A percentile compares a stretch with the other conserved stretches of the same genome.
Conservation (phyloP, 2,113 vertebrate genomes). For the Oenanthe melanoleuca region DNA sequence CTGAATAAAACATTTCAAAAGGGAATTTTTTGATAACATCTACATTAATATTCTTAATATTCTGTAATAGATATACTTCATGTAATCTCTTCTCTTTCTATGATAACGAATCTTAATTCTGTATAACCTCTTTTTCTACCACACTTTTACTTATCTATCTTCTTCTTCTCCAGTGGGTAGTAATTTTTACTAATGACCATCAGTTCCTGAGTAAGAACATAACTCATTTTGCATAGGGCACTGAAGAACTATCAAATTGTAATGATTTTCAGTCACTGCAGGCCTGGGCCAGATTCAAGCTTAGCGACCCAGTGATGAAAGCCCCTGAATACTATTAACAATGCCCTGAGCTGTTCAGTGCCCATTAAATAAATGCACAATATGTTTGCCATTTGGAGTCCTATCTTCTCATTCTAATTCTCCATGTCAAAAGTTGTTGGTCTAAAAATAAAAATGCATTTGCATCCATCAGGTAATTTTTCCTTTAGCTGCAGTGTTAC, state of each 20-base stretch:
- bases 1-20: neutral
- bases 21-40: neutral
- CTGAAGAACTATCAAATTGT: slow-evolving; percentile 22
- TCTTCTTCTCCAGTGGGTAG: neutral
- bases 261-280: slow-evolving; percentile 24
- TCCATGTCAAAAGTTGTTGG: neutral
- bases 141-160: neutral
- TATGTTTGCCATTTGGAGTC: neutral
- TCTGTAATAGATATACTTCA: neutral
- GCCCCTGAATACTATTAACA: neutral
- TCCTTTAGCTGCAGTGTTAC: neutral
- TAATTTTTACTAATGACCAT: slow-evolving; percentile 33
- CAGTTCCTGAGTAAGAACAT: neutral
- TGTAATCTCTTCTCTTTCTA: neutral
- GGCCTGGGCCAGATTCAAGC: neutral
- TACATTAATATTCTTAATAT: neutral
- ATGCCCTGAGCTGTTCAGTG: neutral
- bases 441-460: slow-evolving; percentile 23
- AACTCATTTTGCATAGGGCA: slow-evolving; percentile 30
- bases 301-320: neutral
- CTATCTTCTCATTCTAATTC: neutral
- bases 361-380: neutral
- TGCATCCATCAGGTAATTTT: neutral
- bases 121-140: neutral
- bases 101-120: neutral